Percentiles rank a stretch among this genome's conserved stretches.
Evolutionary conservation across 2,888 invertebrate genomes (phyloP).

Genomic region (Myopa testacea): DNA sequence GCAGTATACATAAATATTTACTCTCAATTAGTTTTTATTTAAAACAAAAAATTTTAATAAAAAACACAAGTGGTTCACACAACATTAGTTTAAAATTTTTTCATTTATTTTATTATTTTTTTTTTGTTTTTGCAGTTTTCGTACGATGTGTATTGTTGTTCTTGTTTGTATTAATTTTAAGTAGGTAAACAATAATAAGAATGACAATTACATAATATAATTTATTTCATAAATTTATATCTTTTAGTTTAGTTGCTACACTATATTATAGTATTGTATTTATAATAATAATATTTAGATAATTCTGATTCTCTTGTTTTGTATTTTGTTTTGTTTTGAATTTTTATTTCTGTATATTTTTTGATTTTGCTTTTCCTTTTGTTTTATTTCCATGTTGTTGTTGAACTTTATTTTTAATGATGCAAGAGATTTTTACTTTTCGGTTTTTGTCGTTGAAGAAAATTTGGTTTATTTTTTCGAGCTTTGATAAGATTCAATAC

Average conservation of each 20-base stretch:
- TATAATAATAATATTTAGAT: neutral
- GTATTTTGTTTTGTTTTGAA: constrained; percentile 30
- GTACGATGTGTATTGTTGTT: constrained; percentile 30
- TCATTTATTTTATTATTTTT: constrained; percentile 36
- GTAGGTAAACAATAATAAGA: constrained; percentile 36
- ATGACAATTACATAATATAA: constrained; percentile 31
- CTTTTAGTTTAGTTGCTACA: constrained; percentile 28
- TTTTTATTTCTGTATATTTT: constrained; percentile 8
- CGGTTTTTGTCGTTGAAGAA: neutral
- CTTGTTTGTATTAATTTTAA: constrained; percentile 19
- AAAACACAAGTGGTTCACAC: too few relatives aligned
- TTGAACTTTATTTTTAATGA: neutral
- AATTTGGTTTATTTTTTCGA: neutral
- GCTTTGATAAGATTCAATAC: constrained; percentile 28
- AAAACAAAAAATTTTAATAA: too few relatives aligned
- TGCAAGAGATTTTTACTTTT: neutral
- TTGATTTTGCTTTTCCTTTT: neutral
- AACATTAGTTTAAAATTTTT: constrained; percentile 24
- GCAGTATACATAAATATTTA: too few relatives aligned
- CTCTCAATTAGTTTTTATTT: too few relatives aligned
- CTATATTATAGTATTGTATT: constrained; percentile 18
- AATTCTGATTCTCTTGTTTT: neutral
- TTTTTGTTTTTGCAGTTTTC: constrained; percentile 35
- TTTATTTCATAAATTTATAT: constrained; percentile 45
- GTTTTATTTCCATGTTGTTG: constrained; percentile 12